Percentiles rank a stretch among this genome's conserved stretches.
Evolutionary conservation across 2,888 invertebrate species (phyloP).

Genomic region (Nebria brevicollis): DNA sequence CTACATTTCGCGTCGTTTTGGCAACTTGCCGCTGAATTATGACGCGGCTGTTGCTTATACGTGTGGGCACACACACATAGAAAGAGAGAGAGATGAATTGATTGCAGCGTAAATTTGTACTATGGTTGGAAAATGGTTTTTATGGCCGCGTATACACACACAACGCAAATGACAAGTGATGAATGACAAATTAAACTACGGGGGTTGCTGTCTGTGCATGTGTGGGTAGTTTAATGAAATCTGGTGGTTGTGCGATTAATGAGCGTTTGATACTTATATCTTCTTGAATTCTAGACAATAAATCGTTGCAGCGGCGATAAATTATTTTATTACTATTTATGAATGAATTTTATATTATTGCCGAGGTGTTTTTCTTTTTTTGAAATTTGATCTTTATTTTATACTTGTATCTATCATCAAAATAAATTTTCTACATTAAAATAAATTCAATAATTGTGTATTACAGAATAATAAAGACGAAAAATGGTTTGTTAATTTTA

Average conservation of each 20-base stretch:
- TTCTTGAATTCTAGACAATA: background rate
- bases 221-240: background rate
- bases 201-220: background rate
- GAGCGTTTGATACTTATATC: background rate
- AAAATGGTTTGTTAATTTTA: no score
- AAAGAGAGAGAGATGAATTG: slow-evolving; percentile 2
- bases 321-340: background rate
- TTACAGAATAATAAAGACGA: no score
- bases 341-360: background rate
- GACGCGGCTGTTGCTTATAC: background rate
- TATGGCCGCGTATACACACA: background rate
- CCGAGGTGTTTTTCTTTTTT: background rate
- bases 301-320: background rate
- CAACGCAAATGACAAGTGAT: background rate
- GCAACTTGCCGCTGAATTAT: slow-evolving; percentile 1
- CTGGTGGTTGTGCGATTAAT: slow-evolving; percentile 5
- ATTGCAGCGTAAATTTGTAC: slow-evolving; percentile 31
- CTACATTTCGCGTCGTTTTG: slow-evolving; percentile 12
- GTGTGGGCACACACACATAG: background rate
- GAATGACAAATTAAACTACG: slow-evolving; percentile 13
- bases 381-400: background rate
- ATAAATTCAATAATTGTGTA: no score
- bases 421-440: background rate
- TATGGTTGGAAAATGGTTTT: slow-evolving; percentile 10
- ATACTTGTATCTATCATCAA: background rate